Percentiles rank a stretch among this genome's conserved stretches.
Evolutionary conservation across 2,113 vertebrate genomes (phyloP).

Genomic region (Pica pica): DNA sequence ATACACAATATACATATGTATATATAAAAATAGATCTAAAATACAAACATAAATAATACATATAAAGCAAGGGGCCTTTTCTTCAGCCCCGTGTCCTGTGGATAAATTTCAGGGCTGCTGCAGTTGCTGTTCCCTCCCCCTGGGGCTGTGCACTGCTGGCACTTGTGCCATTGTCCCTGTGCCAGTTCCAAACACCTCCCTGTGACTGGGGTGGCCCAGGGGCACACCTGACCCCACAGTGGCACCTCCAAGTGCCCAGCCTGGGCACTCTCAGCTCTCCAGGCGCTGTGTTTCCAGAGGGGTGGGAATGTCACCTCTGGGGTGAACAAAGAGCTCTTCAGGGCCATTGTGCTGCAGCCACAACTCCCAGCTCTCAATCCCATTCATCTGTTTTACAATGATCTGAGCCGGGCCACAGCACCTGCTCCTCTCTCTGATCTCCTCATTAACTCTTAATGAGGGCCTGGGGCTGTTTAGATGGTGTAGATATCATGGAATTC

Average conservation of each 20-base stretch:
- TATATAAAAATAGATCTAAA: too few species aligned
- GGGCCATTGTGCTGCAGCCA: neutral
- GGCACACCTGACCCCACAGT: neutral
- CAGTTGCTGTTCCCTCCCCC: neutral
- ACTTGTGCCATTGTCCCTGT: neutral
- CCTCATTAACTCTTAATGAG: neutral
- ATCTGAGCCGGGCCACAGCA: neutral
- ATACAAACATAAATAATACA: too few species aligned
- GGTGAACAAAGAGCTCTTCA: neutral
- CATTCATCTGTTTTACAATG: neutral
- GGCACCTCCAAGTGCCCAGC: neutral
- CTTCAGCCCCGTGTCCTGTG: fast-evolving
- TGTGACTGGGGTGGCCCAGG: neutral
- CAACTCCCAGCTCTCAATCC: neutral
- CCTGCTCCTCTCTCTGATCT: neutral
- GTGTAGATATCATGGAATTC: neutral
- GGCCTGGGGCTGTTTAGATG: neutral
- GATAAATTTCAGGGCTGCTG: neutral
- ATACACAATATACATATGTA: neutral
- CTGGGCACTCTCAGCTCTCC: neutral
- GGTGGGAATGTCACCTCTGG: neutral
- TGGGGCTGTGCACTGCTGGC: neutral
- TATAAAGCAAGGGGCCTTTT: too few species aligned
- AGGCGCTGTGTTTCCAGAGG: neutral
- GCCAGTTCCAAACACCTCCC: neutral